Evolutionary conservation across 2,888 invertebrate species (phyloP).

Genomic region (Zaprionus lineosus): DNA sequence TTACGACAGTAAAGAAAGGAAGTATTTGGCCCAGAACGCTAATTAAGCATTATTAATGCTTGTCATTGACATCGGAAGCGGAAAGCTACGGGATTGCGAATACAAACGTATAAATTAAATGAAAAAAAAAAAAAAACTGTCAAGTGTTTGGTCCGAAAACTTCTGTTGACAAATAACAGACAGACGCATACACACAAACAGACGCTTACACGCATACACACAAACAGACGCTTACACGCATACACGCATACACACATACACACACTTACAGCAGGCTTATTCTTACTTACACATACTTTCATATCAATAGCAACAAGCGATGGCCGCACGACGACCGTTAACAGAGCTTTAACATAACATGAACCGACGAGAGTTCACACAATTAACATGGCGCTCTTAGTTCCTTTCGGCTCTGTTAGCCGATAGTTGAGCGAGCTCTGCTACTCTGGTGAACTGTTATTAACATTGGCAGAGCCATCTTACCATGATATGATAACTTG

Average conservation of each 20-base stretch:
- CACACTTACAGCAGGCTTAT: too few relatives aligned
- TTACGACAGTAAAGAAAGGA: slow-evolving; percentile 4
- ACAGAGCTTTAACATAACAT: slow-evolving; percentile 37
- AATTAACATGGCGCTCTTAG: slow-evolving; percentile 30
- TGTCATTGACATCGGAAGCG: slow-evolving; percentile 54
- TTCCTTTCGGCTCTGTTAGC: slow-evolving; percentile 2
- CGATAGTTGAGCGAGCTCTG: slow-evolving; percentile 62
- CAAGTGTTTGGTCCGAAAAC: slow-evolving; percentile 50
- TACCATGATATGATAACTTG: slow-evolving; percentile 52
- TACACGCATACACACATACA: slow-evolving; percentile 2
- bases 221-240: neutral
- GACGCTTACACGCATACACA: neutral
- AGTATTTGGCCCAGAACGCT: slow-evolving; percentile 19
- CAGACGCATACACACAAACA: slow-evolving; percentile 13
- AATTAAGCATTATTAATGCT: slow-evolving; percentile 62
- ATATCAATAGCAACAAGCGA: slow-evolving; percentile 53
- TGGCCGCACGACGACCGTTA: slow-evolving; percentile 28
- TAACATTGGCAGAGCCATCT: slow-evolving; percentile 16
- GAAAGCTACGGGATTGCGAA: slow-evolving; percentile 46
- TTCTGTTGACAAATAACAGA: slow-evolving; percentile 51
- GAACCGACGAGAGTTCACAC: slow-evolving; percentile 8
- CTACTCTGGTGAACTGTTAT: slow-evolving; percentile 1
- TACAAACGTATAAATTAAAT: slow-evolving; percentile 60
- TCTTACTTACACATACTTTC: slow-evolving; percentile 6
- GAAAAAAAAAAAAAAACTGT: slow-evolving; percentile 54